These are phyloP conservation scores for Pyralis farinalis DNA, from an alignment of 2,888 invertebrate species.

Conservation along the genomic window DNA sequence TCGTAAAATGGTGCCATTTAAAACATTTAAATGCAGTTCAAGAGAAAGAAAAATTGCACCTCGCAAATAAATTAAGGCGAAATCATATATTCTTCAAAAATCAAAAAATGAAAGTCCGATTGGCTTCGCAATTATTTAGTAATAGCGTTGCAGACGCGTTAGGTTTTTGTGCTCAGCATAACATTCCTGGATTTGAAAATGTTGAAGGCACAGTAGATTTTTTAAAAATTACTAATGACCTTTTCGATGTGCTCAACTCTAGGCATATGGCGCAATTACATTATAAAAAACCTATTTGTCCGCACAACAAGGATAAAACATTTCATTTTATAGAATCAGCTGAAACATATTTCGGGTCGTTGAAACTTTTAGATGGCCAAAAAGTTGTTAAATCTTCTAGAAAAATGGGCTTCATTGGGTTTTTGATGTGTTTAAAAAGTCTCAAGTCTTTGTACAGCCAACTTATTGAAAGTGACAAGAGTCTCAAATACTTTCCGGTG, in stretches of 20 bases:
- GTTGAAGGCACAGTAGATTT: slow-evolving; percentile 7
- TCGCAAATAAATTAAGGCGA: too few species aligned
- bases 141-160: slow-evolving; percentile 10
- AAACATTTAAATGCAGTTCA: too few species aligned
- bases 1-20: neutral
- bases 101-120: slow-evolving; percentile 9
- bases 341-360: neutral
- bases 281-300: too few species aligned
- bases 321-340: too few species aligned
- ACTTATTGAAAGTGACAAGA: neutral
- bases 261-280: too few species aligned
- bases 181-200: slow-evolving; percentile 3
- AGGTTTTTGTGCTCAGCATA: slow-evolving; percentile 9
- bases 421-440: neutral
- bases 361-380: neutral
- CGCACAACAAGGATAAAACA: too few species aligned
- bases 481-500: neutral
- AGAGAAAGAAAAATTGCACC: too few species aligned
- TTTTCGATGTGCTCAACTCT: slow-evolving; percentile 1
- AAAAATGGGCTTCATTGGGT: neutral
- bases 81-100: neutral
- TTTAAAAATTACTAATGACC: slow-evolving; percentile 7
- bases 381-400: neutral
- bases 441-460: neutral
- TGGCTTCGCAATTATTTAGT: slow-evolving; percentile 13